These are phyloP conservation scores for Lycorma delicatula DNA, from an alignment of 1,140 invertebrate species.

Conservation along the genomic window DNA sequence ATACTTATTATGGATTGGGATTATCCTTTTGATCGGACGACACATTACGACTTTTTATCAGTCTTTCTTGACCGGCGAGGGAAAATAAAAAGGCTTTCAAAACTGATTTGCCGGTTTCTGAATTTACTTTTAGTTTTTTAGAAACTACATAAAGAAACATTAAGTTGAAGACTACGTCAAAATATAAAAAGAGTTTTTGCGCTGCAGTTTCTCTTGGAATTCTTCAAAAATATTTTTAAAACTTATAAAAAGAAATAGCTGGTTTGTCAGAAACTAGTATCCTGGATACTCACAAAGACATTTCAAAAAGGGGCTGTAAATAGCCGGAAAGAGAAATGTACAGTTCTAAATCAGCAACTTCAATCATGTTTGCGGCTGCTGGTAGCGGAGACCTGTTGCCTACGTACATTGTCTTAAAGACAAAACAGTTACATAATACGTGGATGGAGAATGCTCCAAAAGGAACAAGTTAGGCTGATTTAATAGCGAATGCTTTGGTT, in stretches of 20 bases:
- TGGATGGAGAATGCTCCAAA: slow-evolving; percentile 34
- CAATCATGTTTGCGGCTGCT: slow-evolving; percentile 23
- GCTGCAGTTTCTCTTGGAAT: not conserved
- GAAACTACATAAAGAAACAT: not conserved
- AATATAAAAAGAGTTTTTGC: not conserved
- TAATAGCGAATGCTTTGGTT: slow-evolving; percentile 5
- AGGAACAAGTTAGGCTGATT: slow-evolving; percentile 9
- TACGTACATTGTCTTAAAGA: slow-evolving; percentile 37
- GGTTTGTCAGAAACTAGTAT: slow-evolving; percentile 33
- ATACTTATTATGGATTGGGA: too few species aligned
- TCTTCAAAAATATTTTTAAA: not conserved
- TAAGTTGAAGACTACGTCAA: not conserved
- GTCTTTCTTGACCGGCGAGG: too few species aligned
- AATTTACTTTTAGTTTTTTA: not conserved
- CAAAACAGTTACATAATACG: slow-evolving; percentile 31
- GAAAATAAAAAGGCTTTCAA: too few species aligned
- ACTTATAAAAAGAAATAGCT: slow-evolving; percentile 26
- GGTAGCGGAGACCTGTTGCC: slow-evolving; percentile 26
- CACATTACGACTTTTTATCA: too few species aligned
- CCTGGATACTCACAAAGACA: slow-evolving; percentile 27
- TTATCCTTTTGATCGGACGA: too few species aligned
- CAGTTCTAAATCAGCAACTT: slow-evolving; percentile 15
- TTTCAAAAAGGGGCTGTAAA: slow-evolving; percentile 16
- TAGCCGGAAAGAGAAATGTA: slow-evolving; percentile 20
- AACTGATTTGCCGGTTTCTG: not conserved